phyloP scores from a whole-genome alignment of 2,797 vertebrate species.

The Esox lucius region DNA sequence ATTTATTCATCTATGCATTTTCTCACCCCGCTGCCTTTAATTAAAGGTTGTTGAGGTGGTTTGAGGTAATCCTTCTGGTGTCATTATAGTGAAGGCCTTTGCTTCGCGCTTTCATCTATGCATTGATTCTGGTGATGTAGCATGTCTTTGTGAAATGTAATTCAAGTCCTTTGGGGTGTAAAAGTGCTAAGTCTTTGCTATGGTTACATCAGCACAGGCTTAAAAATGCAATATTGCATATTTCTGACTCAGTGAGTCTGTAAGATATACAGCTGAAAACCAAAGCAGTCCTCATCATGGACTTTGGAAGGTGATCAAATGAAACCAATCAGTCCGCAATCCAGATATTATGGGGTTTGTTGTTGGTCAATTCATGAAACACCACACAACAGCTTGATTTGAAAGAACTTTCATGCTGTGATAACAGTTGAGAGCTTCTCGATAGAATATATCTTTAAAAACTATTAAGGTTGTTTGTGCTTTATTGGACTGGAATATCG shows the following conservation, averaged over 20 bases:
- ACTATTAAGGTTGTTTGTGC: no score
- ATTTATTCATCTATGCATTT: neutral
- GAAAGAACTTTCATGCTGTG: no score
- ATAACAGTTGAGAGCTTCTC: no score
- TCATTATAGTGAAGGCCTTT: neutral
- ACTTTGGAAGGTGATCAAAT: slow-evolving; percentile 11
- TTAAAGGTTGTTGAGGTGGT: slow-evolving; percentile 1
- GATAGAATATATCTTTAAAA: no score
- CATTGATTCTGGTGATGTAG: neutral
- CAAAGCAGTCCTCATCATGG: neutral
- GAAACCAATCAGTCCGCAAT: no score
- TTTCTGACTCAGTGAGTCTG: neutral
- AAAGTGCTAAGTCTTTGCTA: neutral
- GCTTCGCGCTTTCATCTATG: neutral
- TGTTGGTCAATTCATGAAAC: no score
- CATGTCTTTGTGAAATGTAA: neutral
- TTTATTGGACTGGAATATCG: no score
- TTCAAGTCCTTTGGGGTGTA: neutral
- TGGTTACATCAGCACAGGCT: neutral
- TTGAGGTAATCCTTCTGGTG: neutral
- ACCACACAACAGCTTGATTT: no score
- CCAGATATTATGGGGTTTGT: no score
- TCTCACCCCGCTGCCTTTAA: neutral
- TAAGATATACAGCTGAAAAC: neutral
- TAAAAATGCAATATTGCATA: slow-evolving; percentile 2